Evolutionary conservation across 2,888 invertebrate species (phyloP), one percentile per base, ranked within the genome.

Genomic region (Callyntrura sp.): DNA sequence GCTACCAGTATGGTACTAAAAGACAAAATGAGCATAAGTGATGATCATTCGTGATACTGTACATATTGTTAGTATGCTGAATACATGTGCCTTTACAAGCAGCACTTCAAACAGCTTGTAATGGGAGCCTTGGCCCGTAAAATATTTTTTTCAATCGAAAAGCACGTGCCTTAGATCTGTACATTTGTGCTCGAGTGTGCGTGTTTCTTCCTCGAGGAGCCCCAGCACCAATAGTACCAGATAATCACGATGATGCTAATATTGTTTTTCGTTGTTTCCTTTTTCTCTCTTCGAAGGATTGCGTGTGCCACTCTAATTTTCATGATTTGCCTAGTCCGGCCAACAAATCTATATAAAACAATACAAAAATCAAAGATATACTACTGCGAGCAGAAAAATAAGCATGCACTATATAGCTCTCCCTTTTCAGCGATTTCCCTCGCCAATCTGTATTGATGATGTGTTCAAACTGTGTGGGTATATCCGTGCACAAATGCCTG

Each of bases 191-290:
- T 25, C 6, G 28, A 65, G 14, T 35, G 28, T 65, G 9, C 65
- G 65, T 12, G 65, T 28, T 65, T 12, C 28, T n/a, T n/a, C n/a
- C n/a, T n/a, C n/a, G n/a, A n/a, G n/a, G n/a, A 23, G 28, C 28
- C 28, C 4, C 11, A 65, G 12, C 65, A 65, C 0, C 12, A 65
- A 8, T 8, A 20, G 60, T 8, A 12, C 60, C n/a, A 17, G 60
- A 60, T 60, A 8, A 60, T 20, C 14, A 25, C 11, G 25, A 65
- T 14, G 65, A 65, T 65, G 14, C 11, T 23, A 65, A 28, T 28
- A 35, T 65, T 65, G 65, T 65, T 65, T 65, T 25, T 35, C 25
- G 28, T 65, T 28, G 65, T 28, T 20, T 62, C 25, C 11, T 57
- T 23, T 8, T 25, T 62, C n/a, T 14, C 2, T 14, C 0, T 62